A percentile compares a stretch with the other conserved stretches of the same genome.
These are phyloP conservation scores for Alcedo atthis DNA, from an alignment of 2,797 vertebrate species.

Conservation along the genomic window DNA sequence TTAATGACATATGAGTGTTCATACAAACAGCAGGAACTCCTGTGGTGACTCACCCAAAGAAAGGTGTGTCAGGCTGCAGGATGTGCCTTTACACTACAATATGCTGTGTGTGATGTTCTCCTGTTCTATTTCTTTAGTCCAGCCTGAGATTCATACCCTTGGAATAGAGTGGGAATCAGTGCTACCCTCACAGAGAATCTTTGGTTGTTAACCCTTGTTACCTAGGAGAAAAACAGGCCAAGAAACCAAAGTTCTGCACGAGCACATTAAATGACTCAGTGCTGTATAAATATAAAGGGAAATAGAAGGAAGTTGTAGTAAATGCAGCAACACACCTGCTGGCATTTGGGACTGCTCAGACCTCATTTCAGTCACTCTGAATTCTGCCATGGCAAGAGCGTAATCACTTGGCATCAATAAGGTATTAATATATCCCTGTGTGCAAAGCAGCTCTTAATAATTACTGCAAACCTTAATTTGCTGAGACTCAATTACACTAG, in stretches of 20 bases:
- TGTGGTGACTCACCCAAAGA: background rate
- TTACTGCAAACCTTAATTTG: slow-evolving; percentile 51
- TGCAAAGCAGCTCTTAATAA: slow-evolving; percentile 33
- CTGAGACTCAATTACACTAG: slow-evolving; percentile 22
- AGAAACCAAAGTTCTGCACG: background rate
- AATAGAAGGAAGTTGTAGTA: background rate
- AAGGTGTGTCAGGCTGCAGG: background rate
- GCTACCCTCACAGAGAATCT: background rate
- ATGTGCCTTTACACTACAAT: background rate
- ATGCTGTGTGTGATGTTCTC: background rate
- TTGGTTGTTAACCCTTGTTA: background rate
- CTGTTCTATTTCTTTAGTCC: background rate
- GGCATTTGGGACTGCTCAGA: background rate
- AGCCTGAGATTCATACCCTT: background rate
- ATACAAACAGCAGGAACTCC: background rate
- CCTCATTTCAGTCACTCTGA: background rate
- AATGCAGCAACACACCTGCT: background rate
- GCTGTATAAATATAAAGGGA: rapidly evolving
- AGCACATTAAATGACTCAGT: background rate
- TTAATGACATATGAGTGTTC: background rate
- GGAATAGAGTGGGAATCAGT: background rate
- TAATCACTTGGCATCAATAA: background rate
- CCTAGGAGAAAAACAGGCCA: background rate
- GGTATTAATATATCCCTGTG: background rate
- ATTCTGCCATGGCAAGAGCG: background rate